phyloP scores from a whole-genome alignment of 1,140 invertebrate species.

The Papilio dardanus region DNA sequence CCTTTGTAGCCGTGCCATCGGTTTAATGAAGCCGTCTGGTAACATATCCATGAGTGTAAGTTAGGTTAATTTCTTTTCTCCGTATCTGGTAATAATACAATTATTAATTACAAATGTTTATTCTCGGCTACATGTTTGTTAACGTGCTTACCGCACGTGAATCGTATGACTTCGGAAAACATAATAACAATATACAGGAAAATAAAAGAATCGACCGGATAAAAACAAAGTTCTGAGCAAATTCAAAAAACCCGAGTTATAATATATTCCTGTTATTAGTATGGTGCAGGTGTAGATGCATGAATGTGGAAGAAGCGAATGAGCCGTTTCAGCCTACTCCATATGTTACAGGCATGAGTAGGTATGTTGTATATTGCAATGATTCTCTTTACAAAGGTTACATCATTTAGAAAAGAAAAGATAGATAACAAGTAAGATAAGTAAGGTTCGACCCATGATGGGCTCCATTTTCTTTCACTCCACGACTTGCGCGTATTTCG shows the following conservation, averaged over 20 bases:
- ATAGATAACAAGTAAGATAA: too few relatives aligned
- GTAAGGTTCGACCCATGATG: too few relatives aligned
- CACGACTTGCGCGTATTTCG: too few relatives aligned
- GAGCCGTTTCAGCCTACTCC: background rate
- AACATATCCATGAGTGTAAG: background rate
- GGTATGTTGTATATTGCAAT: background rate
- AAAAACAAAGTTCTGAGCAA: background rate
- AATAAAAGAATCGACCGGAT: background rate
- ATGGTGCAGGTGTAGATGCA: background rate
- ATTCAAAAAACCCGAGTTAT: background rate
- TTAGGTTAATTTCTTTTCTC: background rate
- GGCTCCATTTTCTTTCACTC: too few relatives aligned
- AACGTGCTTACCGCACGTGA: background rate
- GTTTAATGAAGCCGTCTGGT: too few relatives aligned
- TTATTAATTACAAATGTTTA: background rate
- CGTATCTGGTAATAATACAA: background rate
- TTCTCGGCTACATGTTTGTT: background rate
- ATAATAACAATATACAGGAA: background rate
- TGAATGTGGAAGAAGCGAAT: background rate
- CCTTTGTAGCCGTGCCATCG: too few relatives aligned
- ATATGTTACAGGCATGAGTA: too few relatives aligned
- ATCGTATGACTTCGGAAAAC: background rate
- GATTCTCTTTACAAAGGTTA: background rate
- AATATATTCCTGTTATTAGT: background rate
- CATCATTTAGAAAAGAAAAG: background rate